Percentiles rank a stretch among this genome's conserved stretches.
Conservation (phyloP, 2,113 vertebrate species). For the Limnothrissa miodon region DNA sequence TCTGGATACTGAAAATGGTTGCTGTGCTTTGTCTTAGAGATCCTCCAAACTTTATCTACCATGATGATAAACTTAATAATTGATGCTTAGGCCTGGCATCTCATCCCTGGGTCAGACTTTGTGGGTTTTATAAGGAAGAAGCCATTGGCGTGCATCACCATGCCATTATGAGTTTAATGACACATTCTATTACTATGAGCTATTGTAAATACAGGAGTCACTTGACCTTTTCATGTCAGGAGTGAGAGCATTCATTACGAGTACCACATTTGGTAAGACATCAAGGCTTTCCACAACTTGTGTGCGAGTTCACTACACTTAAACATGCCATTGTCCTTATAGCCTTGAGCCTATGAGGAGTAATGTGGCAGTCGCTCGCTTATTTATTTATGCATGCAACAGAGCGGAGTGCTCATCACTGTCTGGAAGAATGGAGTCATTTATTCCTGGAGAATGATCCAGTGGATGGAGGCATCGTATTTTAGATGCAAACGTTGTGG, state of each 20-base stretch:
- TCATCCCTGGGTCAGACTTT: not conserved
- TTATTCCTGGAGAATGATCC: conserved; percentile 5
- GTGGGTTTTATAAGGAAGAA: not conserved
- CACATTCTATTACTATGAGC: not conserved
- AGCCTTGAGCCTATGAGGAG: not conserved
- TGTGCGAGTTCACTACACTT: not conserved
- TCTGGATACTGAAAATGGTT: not conserved
- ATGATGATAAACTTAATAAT: not conserved
- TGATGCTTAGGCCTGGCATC: not conserved
- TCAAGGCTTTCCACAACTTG: conserved; percentile 15
- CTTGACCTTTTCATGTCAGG: not conserved
- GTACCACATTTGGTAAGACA: not conserved
- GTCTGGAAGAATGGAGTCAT: conserved; percentile 15
- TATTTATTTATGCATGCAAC: not conserved
- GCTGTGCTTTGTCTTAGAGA: not conserved
- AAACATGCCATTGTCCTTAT: not conserved
- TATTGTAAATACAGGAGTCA: conserved; percentile 6
- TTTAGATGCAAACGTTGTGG: not conserved
- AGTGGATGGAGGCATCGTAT: not conserved
- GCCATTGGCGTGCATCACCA: not conserved
- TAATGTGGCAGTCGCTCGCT: not conserved
- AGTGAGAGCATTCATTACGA: conserved; percentile 1
- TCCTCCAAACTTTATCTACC: not conserved
- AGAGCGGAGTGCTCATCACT: conserved; percentile 6
- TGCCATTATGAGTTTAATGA: not conserved